These are phyloP conservation scores for Heliocidaris tuberculata DNA, from an alignment of 35 echinoderm and acorn worm species.

Conservation along the genomic window DNA sequence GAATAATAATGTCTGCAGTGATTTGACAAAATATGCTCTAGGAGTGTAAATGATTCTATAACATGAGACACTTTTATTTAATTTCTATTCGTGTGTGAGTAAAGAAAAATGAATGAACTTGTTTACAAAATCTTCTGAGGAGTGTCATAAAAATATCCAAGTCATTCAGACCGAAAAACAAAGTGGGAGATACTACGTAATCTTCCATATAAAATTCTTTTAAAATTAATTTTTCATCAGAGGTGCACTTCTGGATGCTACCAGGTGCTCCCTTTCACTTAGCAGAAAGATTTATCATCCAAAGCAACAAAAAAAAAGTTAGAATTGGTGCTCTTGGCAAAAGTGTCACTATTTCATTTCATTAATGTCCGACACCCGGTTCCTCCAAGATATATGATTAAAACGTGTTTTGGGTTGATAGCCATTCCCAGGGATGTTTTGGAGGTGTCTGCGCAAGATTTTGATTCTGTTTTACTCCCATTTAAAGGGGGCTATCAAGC, in stretches of 20 bases:
- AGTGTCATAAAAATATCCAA: background rate
- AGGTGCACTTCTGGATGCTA: background rate
- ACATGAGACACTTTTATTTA: too few relatives aligned
- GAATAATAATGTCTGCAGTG: too few relatives aligned
- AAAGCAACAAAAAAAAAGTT: background rate
- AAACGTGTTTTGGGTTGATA: background rate
- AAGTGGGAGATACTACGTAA: background rate
- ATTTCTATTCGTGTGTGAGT: too few relatives aligned
- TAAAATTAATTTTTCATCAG: background rate
- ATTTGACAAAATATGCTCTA: too few relatives aligned
- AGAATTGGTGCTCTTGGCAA: background rate
- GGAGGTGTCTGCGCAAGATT: background rate
- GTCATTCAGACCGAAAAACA: background rate
- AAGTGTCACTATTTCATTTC: constrained; percentile 11
- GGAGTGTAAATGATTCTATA: too few relatives aligned
- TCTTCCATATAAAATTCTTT: background rate
- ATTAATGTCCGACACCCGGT: background rate
- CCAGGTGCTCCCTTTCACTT: background rate
- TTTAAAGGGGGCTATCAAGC: background rate
- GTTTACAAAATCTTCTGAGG: background rate
- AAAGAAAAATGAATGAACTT: background rate
- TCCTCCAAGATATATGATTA: background rate
- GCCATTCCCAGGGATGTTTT: background rate
- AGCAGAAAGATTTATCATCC: background rate
- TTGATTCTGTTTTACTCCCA: background rate